Evolutionary conservation across 1,140 invertebrate species (phyloP).

Genomic region (Orius laevigatus): DNA sequence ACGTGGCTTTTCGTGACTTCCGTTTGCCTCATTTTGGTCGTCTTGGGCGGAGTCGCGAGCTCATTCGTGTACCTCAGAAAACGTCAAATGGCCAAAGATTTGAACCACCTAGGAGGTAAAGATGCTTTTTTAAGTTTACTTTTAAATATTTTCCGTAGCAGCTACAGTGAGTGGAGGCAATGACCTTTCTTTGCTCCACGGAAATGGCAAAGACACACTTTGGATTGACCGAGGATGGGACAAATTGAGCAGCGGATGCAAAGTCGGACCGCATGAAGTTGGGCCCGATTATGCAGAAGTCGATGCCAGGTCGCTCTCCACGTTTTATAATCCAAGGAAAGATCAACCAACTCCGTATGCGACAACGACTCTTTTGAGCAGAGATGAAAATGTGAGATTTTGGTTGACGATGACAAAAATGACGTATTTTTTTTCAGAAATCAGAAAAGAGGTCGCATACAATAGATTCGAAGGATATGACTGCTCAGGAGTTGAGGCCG

Average conservation of each 20-base stretch:
- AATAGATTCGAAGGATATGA: slow-evolving; percentile 5
- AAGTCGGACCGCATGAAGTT: slow-evolving; percentile 23
- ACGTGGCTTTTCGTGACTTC: slow-evolving; percentile 63
- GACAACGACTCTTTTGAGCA: slow-evolving; percentile 52
- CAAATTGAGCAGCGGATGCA: slow-evolving; percentile 40
- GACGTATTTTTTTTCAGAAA: slow-evolving; percentile 9
- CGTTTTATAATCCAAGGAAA: slow-evolving; percentile 57
- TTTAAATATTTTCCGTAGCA: slow-evolving; percentile 4
- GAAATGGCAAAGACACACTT: slow-evolving; percentile 38
- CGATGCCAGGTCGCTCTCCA: slow-evolving; percentile 52
- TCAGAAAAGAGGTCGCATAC: slow-evolving; percentile 8
- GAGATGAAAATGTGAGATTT: slow-evolving; percentile 21
- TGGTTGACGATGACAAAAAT: not conserved
- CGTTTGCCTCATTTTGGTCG: slow-evolving; percentile 46
- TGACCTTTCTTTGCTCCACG: slow-evolving; percentile 18
- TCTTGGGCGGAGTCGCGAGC: slow-evolving; percentile 38
- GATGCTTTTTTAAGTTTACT: not conserved
- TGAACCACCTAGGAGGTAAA: slow-evolving; percentile 20
- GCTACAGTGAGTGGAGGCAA: slow-evolving; percentile 17
- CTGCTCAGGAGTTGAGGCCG: slow-evolving; percentile 6
- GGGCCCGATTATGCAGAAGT: slow-evolving; percentile 58
- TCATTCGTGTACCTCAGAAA: slow-evolving; percentile 42
- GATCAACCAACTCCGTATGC: slow-evolving; percentile 65
- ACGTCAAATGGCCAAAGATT: slow-evolving; percentile 31
- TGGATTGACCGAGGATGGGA: slow-evolving; percentile 63